Percentiles rank a stretch among this genome's conserved stretches.
Evolutionary conservation across 2,888 invertebrate genomes (phyloP).

Genomic region (Yponomeuta plumbellus): DNA sequence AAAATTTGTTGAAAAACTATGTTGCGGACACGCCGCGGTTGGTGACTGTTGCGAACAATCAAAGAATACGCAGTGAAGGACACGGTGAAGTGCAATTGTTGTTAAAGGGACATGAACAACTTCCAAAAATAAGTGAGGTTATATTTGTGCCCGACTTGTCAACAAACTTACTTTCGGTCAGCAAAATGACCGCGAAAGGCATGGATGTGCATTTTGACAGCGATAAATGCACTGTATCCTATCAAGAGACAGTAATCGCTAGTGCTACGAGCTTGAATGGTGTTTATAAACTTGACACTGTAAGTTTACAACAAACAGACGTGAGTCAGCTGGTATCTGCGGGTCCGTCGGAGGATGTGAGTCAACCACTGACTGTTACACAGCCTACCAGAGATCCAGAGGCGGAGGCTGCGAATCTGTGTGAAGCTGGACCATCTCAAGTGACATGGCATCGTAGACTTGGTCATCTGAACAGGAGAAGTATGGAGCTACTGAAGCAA

Average conservation of each 20-base stretch:
- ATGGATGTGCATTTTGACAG: constrained; percentile 8
- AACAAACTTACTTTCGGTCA: not conserved
- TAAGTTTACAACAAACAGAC: too few relatives aligned
- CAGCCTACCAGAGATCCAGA: not conserved
- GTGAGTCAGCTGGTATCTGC: too few relatives aligned
- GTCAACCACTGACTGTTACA: too few relatives aligned
- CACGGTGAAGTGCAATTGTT: constrained; percentile 23
- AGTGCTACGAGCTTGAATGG: too few relatives aligned
- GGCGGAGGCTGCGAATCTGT: too few relatives aligned
- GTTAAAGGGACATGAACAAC: constrained; percentile 16
- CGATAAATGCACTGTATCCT: not conserved
- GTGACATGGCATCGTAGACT: not conserved
- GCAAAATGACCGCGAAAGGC: constrained; percentile 3
- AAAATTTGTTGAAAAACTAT: constrained; percentile 22
- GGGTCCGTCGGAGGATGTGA: not conserved
- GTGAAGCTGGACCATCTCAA: too few relatives aligned
- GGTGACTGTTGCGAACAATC: constrained; percentile 21
- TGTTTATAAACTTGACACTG: too few relatives aligned
- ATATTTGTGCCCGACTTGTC: constrained; percentile 13
- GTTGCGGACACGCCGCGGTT: constrained; percentile 19
- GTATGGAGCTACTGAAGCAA: not conserved
- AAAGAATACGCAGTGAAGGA: constrained; percentile 21
- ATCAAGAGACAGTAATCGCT: not conserved
- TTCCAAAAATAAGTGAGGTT: constrained; percentile 15
- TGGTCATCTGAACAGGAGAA: not conserved